Evolutionary conservation across 1,140 invertebrate genomes (phyloP), one percentile per base, ranked within the genome.

Genomic region (Acromyrmex echinatior): DNA sequence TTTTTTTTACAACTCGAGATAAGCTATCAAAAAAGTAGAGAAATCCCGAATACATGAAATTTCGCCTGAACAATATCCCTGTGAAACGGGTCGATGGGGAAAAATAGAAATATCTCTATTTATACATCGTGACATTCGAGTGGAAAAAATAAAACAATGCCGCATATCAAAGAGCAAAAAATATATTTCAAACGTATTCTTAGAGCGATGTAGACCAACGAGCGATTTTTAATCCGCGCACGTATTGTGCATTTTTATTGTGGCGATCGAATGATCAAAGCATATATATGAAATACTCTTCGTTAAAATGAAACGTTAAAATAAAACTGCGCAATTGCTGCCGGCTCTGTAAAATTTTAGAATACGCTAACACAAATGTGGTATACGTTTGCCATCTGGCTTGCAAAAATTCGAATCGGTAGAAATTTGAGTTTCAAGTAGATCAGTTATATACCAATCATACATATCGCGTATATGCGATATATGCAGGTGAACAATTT

Each of bases 351-450:
- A 60, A 31, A 71, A 74, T 49, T 84, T 84, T 62, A 62, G 25
- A 51, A 74, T 76, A 45, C 70, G 80, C 39, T 62, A 63, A 49
- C 56, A 51, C 56, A 49, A 62, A 51, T 62, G 56, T 31, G 39
- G 25, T 31, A 21, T 31, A 63, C 45, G 18, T n/a, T 51, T 51
- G 21, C 78, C 49, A 70, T 56, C 65, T 81, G 49, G 49, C 31
- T 84, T 84, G 80, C 28, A 51, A 84, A 84, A 84, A 76, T 76
- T 84, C 25, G 21, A 45, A 62, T 84, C 18, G 56, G 14, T 51
- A 62, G n/a, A 84, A 84, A 74, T 62, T 84, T 71, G 21, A 74
- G 35, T 31, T 74, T 74, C 68, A 63, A 63, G 56, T 84, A 82
- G 35, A 45, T 58, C 39, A 62, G 68, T 84, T 74, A 74, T 84